Conservation (phyloP, 2,888 invertebrate species). For the Byasa hedistus region DNA sequence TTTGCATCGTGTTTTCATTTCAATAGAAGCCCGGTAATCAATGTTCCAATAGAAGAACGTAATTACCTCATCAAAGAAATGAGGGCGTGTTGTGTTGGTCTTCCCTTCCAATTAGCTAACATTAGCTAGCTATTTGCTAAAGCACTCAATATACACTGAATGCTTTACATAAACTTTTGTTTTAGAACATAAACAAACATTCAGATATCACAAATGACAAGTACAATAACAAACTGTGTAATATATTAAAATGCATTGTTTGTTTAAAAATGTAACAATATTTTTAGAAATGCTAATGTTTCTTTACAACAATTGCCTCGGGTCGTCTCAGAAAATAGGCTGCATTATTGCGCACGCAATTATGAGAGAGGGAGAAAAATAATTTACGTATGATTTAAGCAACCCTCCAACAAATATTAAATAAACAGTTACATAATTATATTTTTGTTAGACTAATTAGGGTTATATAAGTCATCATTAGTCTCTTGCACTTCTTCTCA, state of each 20-base stretch:
- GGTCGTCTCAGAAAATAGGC: constrained; percentile 5
- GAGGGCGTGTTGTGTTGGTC: constrained; percentile 16
- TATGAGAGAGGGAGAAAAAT: not conserved
- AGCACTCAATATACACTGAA: constrained; percentile 3
- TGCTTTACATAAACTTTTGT: not conserved
- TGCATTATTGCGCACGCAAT: constrained; percentile 1
- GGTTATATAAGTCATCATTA: too few relatives aligned
- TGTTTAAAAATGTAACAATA: constrained; percentile 10
- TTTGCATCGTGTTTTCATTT: not conserved
- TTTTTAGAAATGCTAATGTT: constrained; percentile 12
- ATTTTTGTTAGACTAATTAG: too few relatives aligned
- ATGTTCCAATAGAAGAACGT: constrained; percentile 8
- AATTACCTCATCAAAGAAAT: constrained; percentile 24
- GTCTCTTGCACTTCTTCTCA: too few relatives aligned
- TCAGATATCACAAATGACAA: not conserved
- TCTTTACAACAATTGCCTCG: constrained; percentile 5
- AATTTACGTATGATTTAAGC: not conserved
- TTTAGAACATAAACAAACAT: not conserved
- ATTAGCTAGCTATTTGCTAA: constrained; percentile 14
- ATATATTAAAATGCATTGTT: constrained; percentile 19
- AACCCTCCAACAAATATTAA: not conserved
- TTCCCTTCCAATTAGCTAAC: constrained; percentile 23
- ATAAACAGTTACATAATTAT: not conserved
- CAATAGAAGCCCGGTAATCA: constrained; percentile 3
- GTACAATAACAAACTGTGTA: not conserved